Conservation (phyloP, 2,888 invertebrate species). For the Sphaerophoria rueppellii region DNA sequence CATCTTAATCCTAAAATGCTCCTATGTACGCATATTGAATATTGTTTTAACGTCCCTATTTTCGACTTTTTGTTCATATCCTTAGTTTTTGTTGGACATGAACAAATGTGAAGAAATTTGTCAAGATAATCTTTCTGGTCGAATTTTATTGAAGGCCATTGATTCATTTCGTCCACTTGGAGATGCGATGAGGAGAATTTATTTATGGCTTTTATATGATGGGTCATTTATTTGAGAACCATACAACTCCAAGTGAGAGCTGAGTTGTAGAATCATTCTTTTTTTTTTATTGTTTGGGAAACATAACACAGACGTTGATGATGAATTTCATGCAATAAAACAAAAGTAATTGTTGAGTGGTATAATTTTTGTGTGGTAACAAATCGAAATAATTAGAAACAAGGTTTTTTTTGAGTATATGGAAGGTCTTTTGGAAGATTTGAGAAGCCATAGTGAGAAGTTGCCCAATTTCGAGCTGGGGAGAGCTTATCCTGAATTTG, state of each 20-base stretch:
- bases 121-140: slow-evolving; percentile 59
- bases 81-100: slow-evolving; percentile 24
- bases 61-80: neutral
- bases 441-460: too few species aligned
- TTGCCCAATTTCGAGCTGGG: too few species aligned
- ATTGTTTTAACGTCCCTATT: neutral
- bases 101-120: slow-evolving; percentile 58
- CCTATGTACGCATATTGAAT: too few species aligned
- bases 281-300: too few species aligned
- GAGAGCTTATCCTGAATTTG: too few species aligned
- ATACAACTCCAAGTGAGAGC: neutral
- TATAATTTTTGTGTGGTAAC: too few species aligned
- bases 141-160: slow-evolving; percentile 53
- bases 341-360: neutral
- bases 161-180: slow-evolving; percentile 24
- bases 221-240: slow-evolving; percentile 3
- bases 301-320: too few species aligned
- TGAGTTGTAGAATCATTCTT: neutral
- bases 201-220: slow-evolving; percentile 51
- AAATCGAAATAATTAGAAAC: too few species aligned
- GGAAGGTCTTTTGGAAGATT: too few species aligned
- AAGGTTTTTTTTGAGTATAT: too few species aligned
- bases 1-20: too few species aligned
- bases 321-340: neutral
- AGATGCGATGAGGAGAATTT: slow-evolving; percentile 10